Percentiles rank a stretch among this genome's conserved stretches.
These are phyloP conservation scores for Bambusicola thoracicus DNA, from an alignment of 2,113 vertebrate genomes.

Conservation along the genomic window DNA sequence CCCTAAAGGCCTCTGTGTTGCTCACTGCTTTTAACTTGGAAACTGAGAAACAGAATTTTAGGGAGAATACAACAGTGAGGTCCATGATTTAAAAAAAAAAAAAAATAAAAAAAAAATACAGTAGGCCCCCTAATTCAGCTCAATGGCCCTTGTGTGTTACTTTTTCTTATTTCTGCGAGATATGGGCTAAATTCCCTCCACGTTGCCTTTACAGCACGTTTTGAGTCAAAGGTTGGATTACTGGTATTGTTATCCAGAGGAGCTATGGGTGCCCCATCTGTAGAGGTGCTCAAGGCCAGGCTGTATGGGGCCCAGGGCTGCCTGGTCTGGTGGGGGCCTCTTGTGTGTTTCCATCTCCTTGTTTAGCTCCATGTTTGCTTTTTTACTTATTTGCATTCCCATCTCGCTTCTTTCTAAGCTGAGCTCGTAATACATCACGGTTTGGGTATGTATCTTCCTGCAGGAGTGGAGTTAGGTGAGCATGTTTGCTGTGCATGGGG, in stretches of 20 bases:
- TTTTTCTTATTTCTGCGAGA: background rate
- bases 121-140: background rate
- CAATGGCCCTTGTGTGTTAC: background rate
- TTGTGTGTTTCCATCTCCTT: background rate
- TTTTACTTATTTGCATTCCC: background rate
- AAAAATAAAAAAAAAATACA: background rate
- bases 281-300: background rate
- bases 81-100: background rate
- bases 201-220: background rate
- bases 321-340: background rate
- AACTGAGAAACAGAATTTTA: background rate
- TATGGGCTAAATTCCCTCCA: background rate
- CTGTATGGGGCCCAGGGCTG: no score
- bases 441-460: background rate
- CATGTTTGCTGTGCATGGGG: background rate
- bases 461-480: background rate
- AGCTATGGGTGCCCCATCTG: background rate
- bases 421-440: rapidly evolving
- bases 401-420: background rate
- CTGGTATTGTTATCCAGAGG: background rate
- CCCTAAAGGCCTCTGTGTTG: background rate
- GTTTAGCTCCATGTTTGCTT: background rate
- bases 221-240: background rate
- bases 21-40: slow-evolving; percentile 20
- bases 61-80: background rate